Evolutionary conservation across 2,113 vertebrate genomes (phyloP).

Genomic region (Ellobius talpinus): DNA sequence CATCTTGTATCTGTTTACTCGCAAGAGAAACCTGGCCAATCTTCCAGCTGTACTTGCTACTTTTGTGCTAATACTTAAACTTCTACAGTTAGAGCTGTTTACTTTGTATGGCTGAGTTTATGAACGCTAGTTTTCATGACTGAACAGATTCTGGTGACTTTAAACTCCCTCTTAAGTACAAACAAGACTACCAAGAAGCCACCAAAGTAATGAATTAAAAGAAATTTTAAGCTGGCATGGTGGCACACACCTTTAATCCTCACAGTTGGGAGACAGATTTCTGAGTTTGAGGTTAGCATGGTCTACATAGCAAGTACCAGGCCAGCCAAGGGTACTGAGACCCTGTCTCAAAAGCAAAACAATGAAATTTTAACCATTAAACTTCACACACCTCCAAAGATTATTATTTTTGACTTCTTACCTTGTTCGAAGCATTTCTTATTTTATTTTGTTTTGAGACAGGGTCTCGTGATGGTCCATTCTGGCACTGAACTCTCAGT

Average conservation of each 20-base stretch:
- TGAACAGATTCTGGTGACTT: slow-evolving; percentile 7
- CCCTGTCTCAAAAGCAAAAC: not conserved
- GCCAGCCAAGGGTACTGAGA: not conserved
- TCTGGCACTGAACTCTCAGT: not conserved
- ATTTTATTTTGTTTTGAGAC: not conserved
- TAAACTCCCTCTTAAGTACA: not conserved
- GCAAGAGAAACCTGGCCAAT: not conserved
- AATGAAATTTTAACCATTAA: slow-evolving; percentile 2
- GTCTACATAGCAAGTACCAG: not conserved
- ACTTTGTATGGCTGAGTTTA: not conserved
- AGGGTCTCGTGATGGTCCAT: not conserved
- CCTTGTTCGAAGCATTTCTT: not conserved
- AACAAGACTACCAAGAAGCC: not conserved
- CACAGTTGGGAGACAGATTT: not conserved
- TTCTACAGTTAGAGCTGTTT: not conserved
- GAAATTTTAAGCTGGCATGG: not conserved
- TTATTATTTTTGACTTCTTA: not conserved
- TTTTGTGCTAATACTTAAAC: slow-evolving; percentile 23
- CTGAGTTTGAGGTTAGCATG: not conserved
- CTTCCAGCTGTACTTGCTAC: not conserved
- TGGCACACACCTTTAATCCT: not conserved
- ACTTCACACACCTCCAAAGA: slow-evolving; percentile 6
- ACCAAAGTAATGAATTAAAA: slow-evolving; percentile 30
- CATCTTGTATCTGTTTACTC: not conserved
- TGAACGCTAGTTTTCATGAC: not conserved